phyloP scores from a whole-genome alignment of 2,113 vertebrate species.

The Chloebia gouldiae region DNA sequence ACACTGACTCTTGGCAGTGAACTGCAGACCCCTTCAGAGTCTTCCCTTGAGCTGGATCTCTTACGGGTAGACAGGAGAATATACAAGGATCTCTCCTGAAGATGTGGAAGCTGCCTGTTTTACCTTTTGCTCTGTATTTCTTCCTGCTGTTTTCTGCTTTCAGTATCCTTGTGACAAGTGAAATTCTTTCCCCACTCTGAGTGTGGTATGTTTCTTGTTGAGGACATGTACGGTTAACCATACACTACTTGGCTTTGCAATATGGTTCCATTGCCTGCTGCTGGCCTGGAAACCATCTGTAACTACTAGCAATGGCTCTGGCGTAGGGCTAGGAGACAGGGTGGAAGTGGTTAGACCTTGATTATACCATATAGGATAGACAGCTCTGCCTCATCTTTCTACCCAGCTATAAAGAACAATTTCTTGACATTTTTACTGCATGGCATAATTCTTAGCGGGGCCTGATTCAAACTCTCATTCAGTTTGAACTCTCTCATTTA shows the following conservation, averaged over 20 bases:
- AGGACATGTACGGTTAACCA: accelerated
- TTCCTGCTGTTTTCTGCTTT: neutral
- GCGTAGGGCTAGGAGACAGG: neutral
- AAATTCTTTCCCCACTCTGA: neutral
- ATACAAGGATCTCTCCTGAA: neutral
- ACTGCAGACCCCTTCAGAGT: neutral
- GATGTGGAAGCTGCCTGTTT: neutral
- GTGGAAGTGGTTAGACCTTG: neutral
- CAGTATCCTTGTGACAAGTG: neutral
- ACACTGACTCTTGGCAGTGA: neutral
- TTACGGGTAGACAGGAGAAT: neutral
- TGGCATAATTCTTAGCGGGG: neutral
- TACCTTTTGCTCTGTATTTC: neutral
- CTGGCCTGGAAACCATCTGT: neutral
- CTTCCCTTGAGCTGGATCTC: neutral
- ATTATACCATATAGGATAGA: neutral
- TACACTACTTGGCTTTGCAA: neutral
- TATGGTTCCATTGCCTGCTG: neutral
- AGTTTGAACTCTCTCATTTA: neutral
- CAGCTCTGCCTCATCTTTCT: neutral
- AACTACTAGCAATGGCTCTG: neutral
- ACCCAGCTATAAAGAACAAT: neutral
- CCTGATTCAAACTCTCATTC: neutral
- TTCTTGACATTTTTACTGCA: neutral
- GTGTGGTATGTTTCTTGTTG: neutral